A percentile compares a stretch with the other conserved stretches of the same genome.
Conservation (phyloP, 2,888 invertebrate genomes). For the Tinea pellionella region DNA sequence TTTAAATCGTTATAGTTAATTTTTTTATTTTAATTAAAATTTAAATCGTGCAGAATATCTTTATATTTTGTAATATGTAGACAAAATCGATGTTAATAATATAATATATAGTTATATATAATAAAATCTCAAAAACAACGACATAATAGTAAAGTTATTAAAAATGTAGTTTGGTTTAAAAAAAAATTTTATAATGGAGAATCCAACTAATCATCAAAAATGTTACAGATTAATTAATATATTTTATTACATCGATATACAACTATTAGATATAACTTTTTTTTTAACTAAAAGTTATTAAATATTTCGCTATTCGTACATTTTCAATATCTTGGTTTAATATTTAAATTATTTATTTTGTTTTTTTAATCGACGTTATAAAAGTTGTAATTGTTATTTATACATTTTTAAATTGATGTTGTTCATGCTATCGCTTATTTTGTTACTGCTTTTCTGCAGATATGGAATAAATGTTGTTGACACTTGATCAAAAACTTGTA, state of each 20-base stretch:
- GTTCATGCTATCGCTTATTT: constrained; percentile 18
- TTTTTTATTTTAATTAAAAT: constrained; percentile 11
- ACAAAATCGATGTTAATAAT: too few relatives aligned
- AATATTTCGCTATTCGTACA: too few relatives aligned
- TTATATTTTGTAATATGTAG: too few relatives aligned
- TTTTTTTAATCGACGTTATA: constrained; percentile 2
- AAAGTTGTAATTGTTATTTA: not conserved
- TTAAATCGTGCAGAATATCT: not conserved
- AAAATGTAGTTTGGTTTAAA: constrained; percentile 15
- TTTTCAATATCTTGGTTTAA: not conserved
- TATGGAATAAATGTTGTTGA: constrained; percentile 20
- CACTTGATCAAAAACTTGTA: constrained; percentile 13
- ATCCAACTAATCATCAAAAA: constrained; percentile 5
- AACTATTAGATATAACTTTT: not conserved
- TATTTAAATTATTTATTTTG: constrained; percentile 10
- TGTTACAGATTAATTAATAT: constrained; percentile 13
- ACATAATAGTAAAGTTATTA: not conserved
- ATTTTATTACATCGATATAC: constrained; percentile 16
- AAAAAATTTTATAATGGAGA: not conserved
- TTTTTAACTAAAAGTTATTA: too few relatives aligned
- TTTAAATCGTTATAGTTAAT: constrained; percentile 14
- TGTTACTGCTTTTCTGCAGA: constrained; percentile 18
- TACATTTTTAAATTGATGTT: constrained; percentile 16
- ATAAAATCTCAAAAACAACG: too few relatives aligned
- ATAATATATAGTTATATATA: too few relatives aligned